Evolutionary conservation across 2,888 invertebrate genomes (phyloP).

Genomic region (Liposcelis brunnea): DNA sequence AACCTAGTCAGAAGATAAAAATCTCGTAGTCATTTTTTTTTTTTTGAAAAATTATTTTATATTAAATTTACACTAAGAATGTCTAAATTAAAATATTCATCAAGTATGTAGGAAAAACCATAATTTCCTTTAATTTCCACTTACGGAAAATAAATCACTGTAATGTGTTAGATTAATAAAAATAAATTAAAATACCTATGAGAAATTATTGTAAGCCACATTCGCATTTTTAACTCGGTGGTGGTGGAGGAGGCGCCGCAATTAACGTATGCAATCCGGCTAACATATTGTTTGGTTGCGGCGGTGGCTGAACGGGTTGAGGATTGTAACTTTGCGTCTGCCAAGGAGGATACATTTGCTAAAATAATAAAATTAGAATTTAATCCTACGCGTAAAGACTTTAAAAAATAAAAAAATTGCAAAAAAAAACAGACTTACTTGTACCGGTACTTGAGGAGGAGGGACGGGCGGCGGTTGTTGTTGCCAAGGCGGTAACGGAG

Average conservation of each 20-base stretch:
- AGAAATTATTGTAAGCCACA: constrained; percentile 2
- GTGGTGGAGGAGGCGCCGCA: constrained; percentile 53
- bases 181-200: not conserved
- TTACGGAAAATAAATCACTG: constrained; percentile 2
- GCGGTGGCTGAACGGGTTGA: constrained; percentile 19
- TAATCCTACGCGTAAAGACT: no score
- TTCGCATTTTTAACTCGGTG: constrained; percentile 26
- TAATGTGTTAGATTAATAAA: not conserved
- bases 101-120: no score
- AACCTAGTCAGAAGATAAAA: no score
- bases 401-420: not conserved
- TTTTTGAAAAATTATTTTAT: no score
- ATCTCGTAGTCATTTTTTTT: no score
- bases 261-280: constrained; percentile 33
- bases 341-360: constrained; percentile 12
- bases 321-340: constrained; percentile 16
- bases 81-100: no score
- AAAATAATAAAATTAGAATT: not conserved
- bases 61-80: no score
- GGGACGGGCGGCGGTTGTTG: constrained; percentile 33
- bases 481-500: constrained; percentile 28
- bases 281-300: constrained; percentile 26
- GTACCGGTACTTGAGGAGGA: constrained; percentile 29
- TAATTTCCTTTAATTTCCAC: not conserved
- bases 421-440: constrained; percentile 17